Conservation (phyloP, 2,888 invertebrate genomes). For the Pycnomerus fuliginosus region DNA sequence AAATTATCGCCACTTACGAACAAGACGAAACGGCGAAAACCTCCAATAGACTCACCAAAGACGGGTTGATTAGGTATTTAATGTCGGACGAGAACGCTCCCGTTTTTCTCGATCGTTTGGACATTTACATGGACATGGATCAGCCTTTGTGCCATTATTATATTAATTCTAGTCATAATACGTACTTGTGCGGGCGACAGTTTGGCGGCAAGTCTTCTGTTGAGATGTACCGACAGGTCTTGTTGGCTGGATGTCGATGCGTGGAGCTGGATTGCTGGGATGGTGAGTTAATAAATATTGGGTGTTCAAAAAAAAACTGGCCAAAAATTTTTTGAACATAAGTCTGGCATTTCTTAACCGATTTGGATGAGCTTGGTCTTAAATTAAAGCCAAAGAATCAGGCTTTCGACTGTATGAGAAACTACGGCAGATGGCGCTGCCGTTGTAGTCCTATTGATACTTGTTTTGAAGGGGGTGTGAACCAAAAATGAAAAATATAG, state of each 20-base stretch:
- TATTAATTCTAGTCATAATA: conserved; percentile 98
- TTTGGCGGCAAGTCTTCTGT: conserved; percentile 98
- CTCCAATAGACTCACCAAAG: conserved; percentile 81
- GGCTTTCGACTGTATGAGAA: too few species aligned
- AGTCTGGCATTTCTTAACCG: too few species aligned
- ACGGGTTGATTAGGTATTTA: conserved; percentile 92
- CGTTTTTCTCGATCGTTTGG: conserved; percentile 96
- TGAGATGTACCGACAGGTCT: conserved; percentile 97
- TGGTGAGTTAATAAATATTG: conserved; percentile 52
- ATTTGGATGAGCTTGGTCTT: too few species aligned
- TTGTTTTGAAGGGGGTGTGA: too few species aligned
- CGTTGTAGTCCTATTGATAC: too few species aligned
- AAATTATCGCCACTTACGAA: conserved; percentile 94
- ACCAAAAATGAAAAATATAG: too few species aligned
- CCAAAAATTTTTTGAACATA: too few species aligned
- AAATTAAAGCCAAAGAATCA: too few species aligned
- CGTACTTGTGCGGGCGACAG: conserved; percentile 91
- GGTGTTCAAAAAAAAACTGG: too few species aligned
- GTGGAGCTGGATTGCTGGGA: conserved; percentile 99
- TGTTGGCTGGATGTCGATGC: conserved; percentile 96
- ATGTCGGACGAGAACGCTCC: conserved; percentile 99
- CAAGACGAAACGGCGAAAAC: conserved; percentile 72
- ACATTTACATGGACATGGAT: conserved; percentile 99
- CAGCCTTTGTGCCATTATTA: conserved; percentile 97
- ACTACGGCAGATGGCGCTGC: too few species aligned